phyloP scores from a whole-genome alignment of 2,888 invertebrate genomes.

The Nomada goodeniana region DNA sequence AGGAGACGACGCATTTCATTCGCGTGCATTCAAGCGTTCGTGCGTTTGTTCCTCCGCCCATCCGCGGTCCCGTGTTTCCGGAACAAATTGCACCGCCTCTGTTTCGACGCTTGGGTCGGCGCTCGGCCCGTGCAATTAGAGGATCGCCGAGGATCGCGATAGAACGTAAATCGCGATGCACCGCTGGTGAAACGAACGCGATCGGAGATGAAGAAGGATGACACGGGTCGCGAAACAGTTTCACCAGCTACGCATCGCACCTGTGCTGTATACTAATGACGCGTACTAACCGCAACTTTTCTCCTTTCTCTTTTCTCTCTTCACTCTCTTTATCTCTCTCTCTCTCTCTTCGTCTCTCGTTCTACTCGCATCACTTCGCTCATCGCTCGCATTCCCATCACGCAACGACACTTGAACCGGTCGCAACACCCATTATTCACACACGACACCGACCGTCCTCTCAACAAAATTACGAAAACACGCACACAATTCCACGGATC shows the following conservation, averaged over 20 bases:
- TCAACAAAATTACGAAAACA: constrained; percentile 1
- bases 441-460: neutral
- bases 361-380: constrained; percentile 35
- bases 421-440: constrained; percentile 15
- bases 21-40: constrained; percentile 8
- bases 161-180: constrained; percentile 46
- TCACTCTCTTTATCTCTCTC: constrained; percentile 74
- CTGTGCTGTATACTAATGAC: constrained; percentile 78
- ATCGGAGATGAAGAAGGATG: constrained; percentile 54
- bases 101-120: neutral
- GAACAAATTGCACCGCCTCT: constrained; percentile 34
- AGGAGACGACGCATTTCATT: neutral
- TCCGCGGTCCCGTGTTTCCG: constrained; percentile 22
- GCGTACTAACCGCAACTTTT: constrained; percentile 82
- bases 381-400: constrained; percentile 63
- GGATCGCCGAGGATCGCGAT: constrained; percentile 60
- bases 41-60: neutral
- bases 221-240: constrained; percentile 59
- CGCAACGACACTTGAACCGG: constrained; percentile 43
- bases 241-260: constrained; percentile 73
- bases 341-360: too few relatives aligned
- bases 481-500: neutral
- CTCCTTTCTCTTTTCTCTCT: constrained; percentile 65
- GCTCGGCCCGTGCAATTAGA: constrained; percentile 49
- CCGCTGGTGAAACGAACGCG: constrained; percentile 59